Base-by-base conservation (phyloP, 1,140 invertebrate genomes). In the Sycobia sp. region DNA sequence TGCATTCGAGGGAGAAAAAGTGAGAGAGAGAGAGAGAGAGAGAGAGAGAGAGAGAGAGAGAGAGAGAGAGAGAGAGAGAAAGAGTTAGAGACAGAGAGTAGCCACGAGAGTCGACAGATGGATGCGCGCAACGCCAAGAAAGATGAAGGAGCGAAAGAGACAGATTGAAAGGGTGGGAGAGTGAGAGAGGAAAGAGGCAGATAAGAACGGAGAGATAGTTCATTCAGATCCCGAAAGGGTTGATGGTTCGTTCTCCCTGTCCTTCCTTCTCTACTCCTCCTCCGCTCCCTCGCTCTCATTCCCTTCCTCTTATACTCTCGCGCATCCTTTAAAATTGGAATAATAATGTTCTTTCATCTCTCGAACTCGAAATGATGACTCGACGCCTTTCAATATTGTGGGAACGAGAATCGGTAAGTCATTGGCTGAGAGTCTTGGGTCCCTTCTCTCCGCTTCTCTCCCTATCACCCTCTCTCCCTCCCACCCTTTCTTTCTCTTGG, bases 311-410 rank as follows among this genome's bases (percentile, higher is more conserved):
- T 56, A 5, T 27, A 46, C 36, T 27, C 49, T 56, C 50, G 50
- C 20, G 66, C 69, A 66, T 76, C 76, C 72, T 78, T 80, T 73
- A 80, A 80, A 81, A 80, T 79, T 80, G 78, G 78, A 81, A 81
- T 81, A 81, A 81, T 79, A 81, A 79, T 74, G 71, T 78, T 80
- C 73, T 75, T 75, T 76, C 74, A 73, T 76, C 72, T 74, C 69
- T 75, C 73, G 69, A 72, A 73, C 77, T 76, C 73, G 70, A 76
- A 78, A 78, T 69, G 74, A 78, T 81, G 79, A 81, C 76, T 80
- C 76, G 72, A 75, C 77, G 71, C 41, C 72, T 78, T 80, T 78
- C 75, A 78, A 75, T 77, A 80, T 79, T 80, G 76, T 80, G 77
- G 77, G 78, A 81, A 81, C 74, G 70, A 73, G 76, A 80, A 75